A percentile compares a stretch with the other conserved stretches of the same genome.
These are phyloP conservation scores for Aptenodytes forsteri DNA, from an alignment of 2,113 vertebrate species.

Conservation along the genomic window DNA sequence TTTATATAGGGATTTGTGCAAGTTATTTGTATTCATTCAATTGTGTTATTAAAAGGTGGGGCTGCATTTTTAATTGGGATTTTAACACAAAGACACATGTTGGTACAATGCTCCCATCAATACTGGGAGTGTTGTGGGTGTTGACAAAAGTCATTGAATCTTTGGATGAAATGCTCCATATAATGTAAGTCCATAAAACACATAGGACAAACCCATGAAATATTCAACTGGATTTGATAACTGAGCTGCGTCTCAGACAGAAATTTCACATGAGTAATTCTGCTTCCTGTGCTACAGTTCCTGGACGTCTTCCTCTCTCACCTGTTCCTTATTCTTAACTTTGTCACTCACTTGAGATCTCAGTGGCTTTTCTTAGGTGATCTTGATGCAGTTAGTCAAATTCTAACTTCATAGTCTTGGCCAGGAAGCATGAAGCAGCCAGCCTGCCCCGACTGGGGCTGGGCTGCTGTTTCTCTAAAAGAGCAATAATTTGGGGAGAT, in stretches of 20 bases:
- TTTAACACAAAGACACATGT: not conserved
- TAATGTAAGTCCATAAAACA: not conserved
- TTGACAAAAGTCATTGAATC: not conserved
- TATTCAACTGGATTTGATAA: not conserved
- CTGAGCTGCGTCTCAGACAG: not conserved
- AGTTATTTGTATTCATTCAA: not conserved
- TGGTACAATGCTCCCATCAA: not conserved
- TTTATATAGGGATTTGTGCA: not conserved
- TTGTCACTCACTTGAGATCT: not conserved
- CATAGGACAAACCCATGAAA: not conserved
- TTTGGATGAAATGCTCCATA: not conserved
- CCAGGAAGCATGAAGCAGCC: not conserved
- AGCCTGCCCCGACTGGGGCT: not conserved
- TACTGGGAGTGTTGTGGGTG: not conserved
- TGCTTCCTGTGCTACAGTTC: not conserved
- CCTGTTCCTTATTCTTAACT: not conserved
- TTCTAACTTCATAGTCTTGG: not conserved
- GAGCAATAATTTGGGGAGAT: not conserved
- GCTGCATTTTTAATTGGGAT: not conserved
- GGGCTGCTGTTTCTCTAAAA: not conserved
- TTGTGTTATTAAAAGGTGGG: not conserved
- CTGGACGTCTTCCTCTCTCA: not conserved
- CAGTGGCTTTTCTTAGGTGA: not conserved
- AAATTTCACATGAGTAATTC: not conserved
- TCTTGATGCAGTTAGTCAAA: not conserved